Evolutionary conservation across 2,888 invertebrate genomes (phyloP).

Genomic region (Nasonia oneida): DNA sequence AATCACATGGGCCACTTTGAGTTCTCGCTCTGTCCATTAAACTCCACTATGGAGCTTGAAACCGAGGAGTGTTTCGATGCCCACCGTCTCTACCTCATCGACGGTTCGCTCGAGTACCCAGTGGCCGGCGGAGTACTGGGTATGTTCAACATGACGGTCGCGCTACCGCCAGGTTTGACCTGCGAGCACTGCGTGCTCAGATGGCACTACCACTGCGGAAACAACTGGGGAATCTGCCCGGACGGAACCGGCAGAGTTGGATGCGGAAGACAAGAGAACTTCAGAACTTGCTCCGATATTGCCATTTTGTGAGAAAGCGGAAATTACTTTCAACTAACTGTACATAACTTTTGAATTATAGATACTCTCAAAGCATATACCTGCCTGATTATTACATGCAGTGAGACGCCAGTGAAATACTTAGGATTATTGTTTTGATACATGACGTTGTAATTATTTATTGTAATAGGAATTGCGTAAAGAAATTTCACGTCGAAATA

Average conservation of each 20-base stretch:
- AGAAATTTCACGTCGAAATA: not conserved
- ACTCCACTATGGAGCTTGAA: constrained; percentile 76
- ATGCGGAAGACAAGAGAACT: constrained; percentile 81
- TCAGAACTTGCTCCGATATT: constrained; percentile 81
- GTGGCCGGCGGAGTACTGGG: constrained; percentile 66
- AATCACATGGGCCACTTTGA: constrained; percentile 80
- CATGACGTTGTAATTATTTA: not conserved
- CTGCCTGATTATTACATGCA: too few species aligned
- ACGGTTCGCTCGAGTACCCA: constrained; percentile 72
- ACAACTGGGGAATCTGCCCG: constrained; percentile 80
- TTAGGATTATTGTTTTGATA: too few species aligned
- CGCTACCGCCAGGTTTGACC: constrained; percentile 78
- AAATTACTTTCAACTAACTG: not conserved
- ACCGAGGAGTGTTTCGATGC: constrained; percentile 81
- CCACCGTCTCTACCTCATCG: constrained; percentile 74
- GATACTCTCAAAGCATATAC: too few species aligned
- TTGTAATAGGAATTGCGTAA: not conserved
- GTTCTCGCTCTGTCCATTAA: constrained; percentile 81
- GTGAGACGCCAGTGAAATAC: too few species aligned
- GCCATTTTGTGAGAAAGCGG: constrained; percentile 64
- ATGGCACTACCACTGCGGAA: constrained; percentile 81
- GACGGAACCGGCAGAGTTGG: constrained; percentile 77
- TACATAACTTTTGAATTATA: not conserved
- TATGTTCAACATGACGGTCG: constrained; percentile 69
- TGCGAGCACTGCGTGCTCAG: constrained; percentile 82